Base-by-base conservation (phyloP, 2,113 vertebrate genomes). In the Smithornis capensis region DNA sequence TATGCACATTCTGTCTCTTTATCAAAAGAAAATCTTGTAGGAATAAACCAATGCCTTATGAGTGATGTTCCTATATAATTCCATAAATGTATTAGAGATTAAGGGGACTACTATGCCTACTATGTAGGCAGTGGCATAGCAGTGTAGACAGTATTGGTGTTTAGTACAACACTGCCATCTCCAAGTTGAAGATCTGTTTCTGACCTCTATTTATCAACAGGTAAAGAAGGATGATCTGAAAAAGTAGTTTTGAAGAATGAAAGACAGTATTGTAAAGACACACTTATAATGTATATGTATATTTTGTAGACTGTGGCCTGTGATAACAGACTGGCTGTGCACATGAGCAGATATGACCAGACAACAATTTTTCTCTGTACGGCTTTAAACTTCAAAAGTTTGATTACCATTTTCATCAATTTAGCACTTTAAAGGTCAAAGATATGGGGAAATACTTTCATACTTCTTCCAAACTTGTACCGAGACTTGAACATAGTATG, bases 351-450 rank as follows among this genome's bases (percentile, higher is more conserved):
- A 59, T 68, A 73, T 4, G 19, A 50, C 19, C 64, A 68, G 74
- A 23, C n/a, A 91, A n/a, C 31, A 83, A 2, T 73, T 92, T 67
- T 38, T 52, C 17, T 87, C 69, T 63, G 0, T 67, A 19, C 71
- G 49, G 90, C n/a, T n/a, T n/a, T n/a, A n/a, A n/a, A n/a, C n/a
- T n/a, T 93, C 38, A 93, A 70, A 77, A 86, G 19, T 79, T 83
- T 74, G 67, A 87, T 91, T 88, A 63, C 19, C 19, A 75, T 91
- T 89, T 79, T 93, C 42, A 63, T 78, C 63, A 80, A 5, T 88
- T 90, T 90, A 86, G 13, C 47, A 52, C 88, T 91, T 70, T 42
- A 73, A 90, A 93, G 52, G 64, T 90, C 75, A 93, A 92, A 85
- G 22, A 83, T 91, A 52, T 76, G 50, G 23, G 14, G 31, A 90